Evolutionary conservation across 2,888 invertebrate genomes (phyloP).

Genomic region (Nephrotoma appendiculata): DNA sequence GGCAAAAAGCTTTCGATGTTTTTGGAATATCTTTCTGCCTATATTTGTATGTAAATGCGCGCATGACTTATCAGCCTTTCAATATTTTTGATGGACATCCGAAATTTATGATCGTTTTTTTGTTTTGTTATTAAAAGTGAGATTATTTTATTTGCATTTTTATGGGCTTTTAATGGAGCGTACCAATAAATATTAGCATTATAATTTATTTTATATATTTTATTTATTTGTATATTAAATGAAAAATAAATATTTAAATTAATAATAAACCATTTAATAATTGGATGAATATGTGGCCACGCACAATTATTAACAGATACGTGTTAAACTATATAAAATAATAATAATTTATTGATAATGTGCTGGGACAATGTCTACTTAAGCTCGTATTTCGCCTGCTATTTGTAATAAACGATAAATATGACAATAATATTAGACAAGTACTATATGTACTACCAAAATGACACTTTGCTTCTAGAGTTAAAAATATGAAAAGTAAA

Average conservation of each 20-base stretch:
- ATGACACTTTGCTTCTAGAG: no score
- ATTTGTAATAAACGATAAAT: no score
- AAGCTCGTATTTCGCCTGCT: no score
- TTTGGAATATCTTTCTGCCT: background rate
- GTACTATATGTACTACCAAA: no score
- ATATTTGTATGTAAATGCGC: background rate
- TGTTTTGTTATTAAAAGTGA: background rate
- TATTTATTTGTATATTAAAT: background rate
- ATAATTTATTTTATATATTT: background rate
- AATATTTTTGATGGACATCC: background rate
- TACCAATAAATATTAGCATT: background rate
- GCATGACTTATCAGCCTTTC: background rate
- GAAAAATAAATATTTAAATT: background rate
- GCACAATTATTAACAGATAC: background rate
- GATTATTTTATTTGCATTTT: background rate
- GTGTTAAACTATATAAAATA: background rate
- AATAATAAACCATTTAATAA: background rate
- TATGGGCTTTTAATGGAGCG: background rate
- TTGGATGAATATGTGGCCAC: background rate
- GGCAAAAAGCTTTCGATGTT: background rate
- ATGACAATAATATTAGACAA: no score
- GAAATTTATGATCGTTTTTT: background rate
- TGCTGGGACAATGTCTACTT: no score
- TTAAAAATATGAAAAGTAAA: no score
- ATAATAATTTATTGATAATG: no score